Base-by-base conservation (phyloP, 2,888 invertebrate species). In the Lomographa bimaculata region DNA sequence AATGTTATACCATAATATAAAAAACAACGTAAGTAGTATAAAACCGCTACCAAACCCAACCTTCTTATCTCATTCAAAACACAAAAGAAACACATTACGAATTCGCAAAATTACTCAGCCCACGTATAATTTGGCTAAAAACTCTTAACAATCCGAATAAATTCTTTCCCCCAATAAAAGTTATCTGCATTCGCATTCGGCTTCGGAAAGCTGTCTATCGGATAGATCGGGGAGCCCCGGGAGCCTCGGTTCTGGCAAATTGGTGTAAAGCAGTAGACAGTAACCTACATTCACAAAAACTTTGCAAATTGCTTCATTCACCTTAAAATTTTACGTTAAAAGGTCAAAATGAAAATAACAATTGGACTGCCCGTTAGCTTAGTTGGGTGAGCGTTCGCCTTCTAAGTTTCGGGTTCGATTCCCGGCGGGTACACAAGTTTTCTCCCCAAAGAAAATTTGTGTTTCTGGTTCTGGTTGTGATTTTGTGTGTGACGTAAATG, bases 101-200 rank as follows among this genome's bases (percentile, higher is more conserved):
- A 33, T 27, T 29, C 37, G 12, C 17, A 33, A 34, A 30, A 36
- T 36, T 42, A 18, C 28, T 32, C 47, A 33, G 34, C 16, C 46
- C 34, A 39, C 46, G 50, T 42, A 46, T 46, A 48, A 54, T 54
- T 50, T 46, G 40, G 29, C 37, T 39, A 34, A 52, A 47, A 48
- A 44, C 50, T 36, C 34, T 24, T 29, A 44, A 38, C 38, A 39
- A 46, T 50, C 42, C 41, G 40, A 46, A 48, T 50, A 46, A 50
- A 54, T 51, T 47, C 51, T 46, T 46, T 44, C 50, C 39, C 38
- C 46, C 44, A 43, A 47, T 48, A 46, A 43, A 49, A 51, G 47
- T 49, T 51, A 51, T 54, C 54, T 54, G 37, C 54, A 47, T 54
- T 45, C 45, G 29, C 50, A 53, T 48, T 46, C 44, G 32, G 19